Conservation (phyloP, 2,888 invertebrate genomes). For the Frankliniella fusca region DNA sequence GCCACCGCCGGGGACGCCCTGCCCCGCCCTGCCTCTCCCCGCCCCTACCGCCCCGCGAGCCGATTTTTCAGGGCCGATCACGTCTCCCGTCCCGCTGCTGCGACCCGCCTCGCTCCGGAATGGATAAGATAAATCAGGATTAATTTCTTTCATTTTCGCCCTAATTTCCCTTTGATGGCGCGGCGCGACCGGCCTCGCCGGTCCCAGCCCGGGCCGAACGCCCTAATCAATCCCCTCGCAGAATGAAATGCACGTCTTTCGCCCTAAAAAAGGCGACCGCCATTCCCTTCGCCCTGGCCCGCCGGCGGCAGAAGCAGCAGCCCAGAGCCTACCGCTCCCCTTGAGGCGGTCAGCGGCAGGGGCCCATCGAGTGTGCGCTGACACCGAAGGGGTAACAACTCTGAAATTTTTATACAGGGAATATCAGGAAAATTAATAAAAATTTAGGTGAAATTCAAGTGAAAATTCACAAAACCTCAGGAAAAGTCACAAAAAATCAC, state of each 20-base stretch:
- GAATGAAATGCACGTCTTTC: not conserved
- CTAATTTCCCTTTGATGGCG: conserved; percentile 18
- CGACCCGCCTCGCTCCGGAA: no score
- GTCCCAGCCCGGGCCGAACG: not conserved
- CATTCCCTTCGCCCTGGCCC: not conserved
- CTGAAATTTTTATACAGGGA: no score
- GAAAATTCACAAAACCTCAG: no score
- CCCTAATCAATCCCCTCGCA: conserved; percentile 4
- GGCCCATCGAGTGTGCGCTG: no score
- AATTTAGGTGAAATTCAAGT: no score
- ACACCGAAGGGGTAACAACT: no score
- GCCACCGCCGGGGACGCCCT: not conserved
- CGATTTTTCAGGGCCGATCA: not conserved
- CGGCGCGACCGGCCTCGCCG: not conserved
- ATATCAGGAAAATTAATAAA: no score
- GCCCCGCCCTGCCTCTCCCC: not conserved
- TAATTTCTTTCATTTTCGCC: conserved; percentile 23
- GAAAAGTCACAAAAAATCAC: no score
- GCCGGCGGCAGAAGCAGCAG: no score
- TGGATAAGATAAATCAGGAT: conserved; percentile 15
- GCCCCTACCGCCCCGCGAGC: not conserved
- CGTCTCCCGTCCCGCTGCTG: not conserved
- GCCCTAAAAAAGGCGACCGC: not conserved
- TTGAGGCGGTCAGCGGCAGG: no score
- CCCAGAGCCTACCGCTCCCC: no score